phyloP scores from a whole-genome alignment of 2,797 vertebrate species.

The Euthynnus affinis region DNA sequence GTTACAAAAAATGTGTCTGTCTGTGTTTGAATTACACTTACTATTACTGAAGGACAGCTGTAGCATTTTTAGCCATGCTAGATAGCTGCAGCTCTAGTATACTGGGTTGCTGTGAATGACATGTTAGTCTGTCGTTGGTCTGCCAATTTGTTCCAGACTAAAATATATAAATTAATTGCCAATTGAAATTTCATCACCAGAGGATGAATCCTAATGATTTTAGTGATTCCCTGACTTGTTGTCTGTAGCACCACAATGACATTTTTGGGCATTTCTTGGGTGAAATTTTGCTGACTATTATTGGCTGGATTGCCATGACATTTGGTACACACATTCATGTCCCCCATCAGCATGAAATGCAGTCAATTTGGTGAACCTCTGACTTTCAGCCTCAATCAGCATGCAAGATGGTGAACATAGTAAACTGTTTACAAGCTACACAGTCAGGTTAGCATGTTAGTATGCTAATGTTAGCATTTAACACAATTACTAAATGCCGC shows the following conservation, averaged over 20 bases:
- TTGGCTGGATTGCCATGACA: background rate
- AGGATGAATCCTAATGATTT: too few relatives aligned
- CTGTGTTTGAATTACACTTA: background rate
- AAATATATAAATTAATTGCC: too few relatives aligned
- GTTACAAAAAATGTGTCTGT: constrained; percentile 56
- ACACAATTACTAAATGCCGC: background rate
- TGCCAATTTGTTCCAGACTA: too few relatives aligned
- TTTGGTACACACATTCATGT: background rate
- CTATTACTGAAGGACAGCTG: background rate
- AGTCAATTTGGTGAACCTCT: background rate
- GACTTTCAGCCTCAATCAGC: too few relatives aligned
- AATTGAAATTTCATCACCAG: too few relatives aligned
- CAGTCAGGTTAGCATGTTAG: background rate
- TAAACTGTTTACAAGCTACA: background rate
- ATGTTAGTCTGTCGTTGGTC: too few relatives aligned
- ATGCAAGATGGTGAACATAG: background rate
- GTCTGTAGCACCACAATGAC: too few relatives aligned
- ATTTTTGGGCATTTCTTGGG: too few relatives aligned
- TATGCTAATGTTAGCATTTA: background rate
- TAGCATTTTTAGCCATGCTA: background rate
- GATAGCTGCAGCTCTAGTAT: background rate
- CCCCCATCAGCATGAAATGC: background rate
- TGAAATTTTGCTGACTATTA: too few relatives aligned
- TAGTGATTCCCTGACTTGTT: too few relatives aligned
- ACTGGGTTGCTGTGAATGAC: too few relatives aligned